Conservation (phyloP, 2,113 vertebrate species). For the Mixornis gularis region DNA sequence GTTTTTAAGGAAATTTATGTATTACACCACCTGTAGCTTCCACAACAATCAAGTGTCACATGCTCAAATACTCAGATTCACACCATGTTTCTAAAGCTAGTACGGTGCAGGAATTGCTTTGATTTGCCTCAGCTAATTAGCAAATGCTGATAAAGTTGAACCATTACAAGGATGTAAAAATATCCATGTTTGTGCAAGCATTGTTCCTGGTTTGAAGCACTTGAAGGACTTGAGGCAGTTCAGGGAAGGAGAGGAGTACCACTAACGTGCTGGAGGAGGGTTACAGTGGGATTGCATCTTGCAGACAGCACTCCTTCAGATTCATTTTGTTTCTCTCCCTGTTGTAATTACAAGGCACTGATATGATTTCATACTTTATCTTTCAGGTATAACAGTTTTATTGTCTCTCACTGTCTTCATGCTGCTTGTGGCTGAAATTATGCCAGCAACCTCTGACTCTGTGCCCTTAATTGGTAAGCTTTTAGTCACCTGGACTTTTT, state of each 20-base stretch:
- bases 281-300: background rate
- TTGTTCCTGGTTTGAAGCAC: background rate
- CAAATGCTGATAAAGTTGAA: background rate
- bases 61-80: background rate
- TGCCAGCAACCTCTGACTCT: slow-evolving; percentile 94
- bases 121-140: background rate
- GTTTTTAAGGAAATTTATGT: background rate
- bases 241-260: background rate
- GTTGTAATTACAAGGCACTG: background rate
- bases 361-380: background rate
- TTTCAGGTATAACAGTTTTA: slow-evolving; percentile 91
- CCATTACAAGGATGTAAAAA: background rate
- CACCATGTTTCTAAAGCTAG: background rate
- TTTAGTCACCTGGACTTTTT: background rate
- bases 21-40: background rate
- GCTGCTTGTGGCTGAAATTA: slow-evolving; percentile 93
- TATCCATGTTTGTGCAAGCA: background rate
- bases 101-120: background rate
- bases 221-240: background rate
- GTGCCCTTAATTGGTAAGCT: slow-evolving; percentile 92
- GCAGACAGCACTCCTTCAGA: background rate
- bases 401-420: slow-evolving; percentile 94
- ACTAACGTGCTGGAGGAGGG: rapidly evolving
- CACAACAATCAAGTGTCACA: background rate
- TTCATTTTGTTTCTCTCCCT: background rate